A percentile compares a stretch with the other conserved stretches of the same genome.
Conservation (phyloP, 2,113 vertebrate genomes). For the Osmerus eperlanus region DNA sequence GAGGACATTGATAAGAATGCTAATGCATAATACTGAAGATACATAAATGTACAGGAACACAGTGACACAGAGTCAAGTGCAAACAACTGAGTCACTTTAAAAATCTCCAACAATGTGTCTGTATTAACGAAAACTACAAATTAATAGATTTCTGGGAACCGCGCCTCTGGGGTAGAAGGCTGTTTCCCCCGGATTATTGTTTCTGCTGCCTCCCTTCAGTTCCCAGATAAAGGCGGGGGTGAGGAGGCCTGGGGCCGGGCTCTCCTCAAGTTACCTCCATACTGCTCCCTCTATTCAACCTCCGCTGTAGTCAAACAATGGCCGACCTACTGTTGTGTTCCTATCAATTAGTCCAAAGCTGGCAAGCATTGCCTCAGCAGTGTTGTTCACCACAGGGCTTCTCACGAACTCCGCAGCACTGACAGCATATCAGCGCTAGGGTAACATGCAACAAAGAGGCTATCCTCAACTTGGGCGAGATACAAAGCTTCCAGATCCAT, state of each 20-base stretch:
- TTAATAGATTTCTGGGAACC: too few relatives aligned
- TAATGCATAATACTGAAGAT: too few relatives aligned
- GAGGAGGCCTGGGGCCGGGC: slow-evolving; percentile 33
- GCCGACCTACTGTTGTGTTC: slow-evolving; percentile 28
- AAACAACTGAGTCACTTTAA: too few relatives aligned
- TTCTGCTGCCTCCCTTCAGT: slow-evolving; percentile 49
- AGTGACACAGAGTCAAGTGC: too few relatives aligned
- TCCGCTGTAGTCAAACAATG: slow-evolving; percentile 39
- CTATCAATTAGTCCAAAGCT: slow-evolving; percentile 46
- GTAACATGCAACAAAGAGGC: too few relatives aligned
- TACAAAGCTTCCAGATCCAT: background rate
- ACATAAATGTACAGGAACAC: too few relatives aligned
- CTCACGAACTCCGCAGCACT: background rate
- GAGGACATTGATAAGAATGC: slow-evolving; percentile 5
- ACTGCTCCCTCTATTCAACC: slow-evolving; percentile 42
- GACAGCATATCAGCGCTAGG: background rate
- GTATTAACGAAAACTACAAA: too few relatives aligned
- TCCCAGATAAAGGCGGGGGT: slow-evolving; percentile 29
- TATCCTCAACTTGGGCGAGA: background rate
- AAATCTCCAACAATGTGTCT: too few relatives aligned
- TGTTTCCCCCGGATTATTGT: slow-evolving; percentile 34
- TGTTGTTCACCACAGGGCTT: slow-evolving; percentile 13
- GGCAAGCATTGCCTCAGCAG: slow-evolving; percentile 3
- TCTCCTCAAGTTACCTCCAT: slow-evolving; percentile 44
- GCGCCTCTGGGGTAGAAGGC: too few relatives aligned